phyloP scores from a whole-genome alignment of 2,113 vertebrate species.

The Plectropomus leopardus region DNA sequence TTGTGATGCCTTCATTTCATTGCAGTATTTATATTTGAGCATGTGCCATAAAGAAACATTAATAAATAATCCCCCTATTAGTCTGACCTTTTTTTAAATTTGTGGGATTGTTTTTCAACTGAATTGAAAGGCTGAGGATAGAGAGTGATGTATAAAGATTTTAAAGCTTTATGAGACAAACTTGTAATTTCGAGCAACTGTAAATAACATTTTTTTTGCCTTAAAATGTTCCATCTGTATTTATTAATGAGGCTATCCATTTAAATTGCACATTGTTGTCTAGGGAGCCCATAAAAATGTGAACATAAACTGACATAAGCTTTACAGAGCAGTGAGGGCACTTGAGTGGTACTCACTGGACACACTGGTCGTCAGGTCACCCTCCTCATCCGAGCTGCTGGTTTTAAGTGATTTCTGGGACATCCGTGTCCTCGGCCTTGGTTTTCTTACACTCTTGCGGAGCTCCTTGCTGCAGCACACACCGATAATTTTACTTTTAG shows the following conservation, averaged over 20 bases:
- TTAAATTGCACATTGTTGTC: neutral
- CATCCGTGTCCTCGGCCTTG: conserved; percentile 54
- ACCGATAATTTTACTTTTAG: neutral
- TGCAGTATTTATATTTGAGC: neutral
- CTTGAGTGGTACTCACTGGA: conserved; percentile 71
- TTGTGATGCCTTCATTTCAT: neutral
- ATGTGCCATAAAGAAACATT: neutral
- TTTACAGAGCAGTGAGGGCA: neutral
- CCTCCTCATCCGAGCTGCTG: conserved; percentile 85
- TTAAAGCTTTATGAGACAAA: neutral
- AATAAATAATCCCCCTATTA: too few relatives aligned
- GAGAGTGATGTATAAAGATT: neutral
- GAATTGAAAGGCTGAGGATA: neutral
- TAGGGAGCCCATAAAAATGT: neutral
- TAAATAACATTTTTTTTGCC: neutral
- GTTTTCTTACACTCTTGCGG: conserved; percentile 67
- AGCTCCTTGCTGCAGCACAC: conserved; percentile 70
- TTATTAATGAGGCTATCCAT: neutral
- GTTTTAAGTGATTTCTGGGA: conserved; percentile 70
- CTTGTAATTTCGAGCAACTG: neutral
- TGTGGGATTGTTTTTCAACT: neutral
- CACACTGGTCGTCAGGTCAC: conserved; percentile 44
- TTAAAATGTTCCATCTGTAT: neutral
- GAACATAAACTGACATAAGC: neutral
- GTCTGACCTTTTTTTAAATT: too few relatives aligned